A percentile compares a stretch with the other conserved stretches of the same genome.
Conservation (phyloP, 2,797 vertebrate species). For the Potorous gilbertii region DNA sequence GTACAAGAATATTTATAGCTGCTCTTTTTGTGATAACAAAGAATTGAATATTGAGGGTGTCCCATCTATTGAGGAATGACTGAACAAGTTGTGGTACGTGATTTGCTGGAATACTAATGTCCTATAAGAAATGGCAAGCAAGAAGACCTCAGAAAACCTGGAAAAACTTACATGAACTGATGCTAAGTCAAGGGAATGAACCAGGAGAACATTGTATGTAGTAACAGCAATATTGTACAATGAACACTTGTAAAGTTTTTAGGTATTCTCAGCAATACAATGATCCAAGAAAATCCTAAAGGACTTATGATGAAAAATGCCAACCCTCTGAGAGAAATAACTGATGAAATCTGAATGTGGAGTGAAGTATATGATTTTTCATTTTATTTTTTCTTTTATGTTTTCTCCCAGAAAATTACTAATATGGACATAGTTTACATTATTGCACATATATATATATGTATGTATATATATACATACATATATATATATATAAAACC, state of each 20-base stretch:
- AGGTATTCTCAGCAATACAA: background rate
- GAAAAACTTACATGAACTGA: too few relatives aligned
- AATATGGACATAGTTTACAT: background rate
- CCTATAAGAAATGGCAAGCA: background rate
- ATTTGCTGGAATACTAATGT: background rate
- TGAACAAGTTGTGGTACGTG: background rate
- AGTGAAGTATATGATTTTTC: background rate
- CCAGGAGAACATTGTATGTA: background rate
- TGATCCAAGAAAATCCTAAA: background rate
- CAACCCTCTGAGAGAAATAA: background rate
- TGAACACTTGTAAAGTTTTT: background rate
- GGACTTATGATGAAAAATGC: background rate
- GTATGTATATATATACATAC: too few relatives aligned
- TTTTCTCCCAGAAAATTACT: background rate
- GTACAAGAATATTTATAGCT: background rate
- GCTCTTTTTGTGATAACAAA: background rate
- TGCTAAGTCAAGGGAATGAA: background rate
- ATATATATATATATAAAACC: background rate
- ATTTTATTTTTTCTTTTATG: background rate
- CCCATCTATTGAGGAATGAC: background rate
- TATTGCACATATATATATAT: too few relatives aligned
- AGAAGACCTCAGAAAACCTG: background rate
- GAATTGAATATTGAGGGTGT: background rate
- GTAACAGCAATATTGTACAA: background rate
- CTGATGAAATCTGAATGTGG: background rate